phyloP scores from a whole-genome alignment of 2,113 vertebrate species.

The Thunnus maccoyii region DNA sequence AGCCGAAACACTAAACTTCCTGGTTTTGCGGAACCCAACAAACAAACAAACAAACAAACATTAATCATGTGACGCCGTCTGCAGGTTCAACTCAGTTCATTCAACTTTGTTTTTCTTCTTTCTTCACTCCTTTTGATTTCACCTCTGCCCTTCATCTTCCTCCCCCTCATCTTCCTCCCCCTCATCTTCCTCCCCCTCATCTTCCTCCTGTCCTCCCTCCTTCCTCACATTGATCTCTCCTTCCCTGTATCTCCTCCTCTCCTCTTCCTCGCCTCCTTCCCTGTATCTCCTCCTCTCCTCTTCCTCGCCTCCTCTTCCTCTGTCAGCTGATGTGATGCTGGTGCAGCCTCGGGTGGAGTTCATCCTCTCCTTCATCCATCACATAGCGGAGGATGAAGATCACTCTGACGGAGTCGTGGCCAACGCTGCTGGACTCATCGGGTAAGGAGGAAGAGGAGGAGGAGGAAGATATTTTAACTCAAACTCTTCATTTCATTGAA shows the following conservation, averaged over 20 bases:
- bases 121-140: too few species aligned
- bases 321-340: slow-evolving; percentile 95
- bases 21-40: slow-evolving; percentile 81
- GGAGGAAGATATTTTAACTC: too few species aligned
- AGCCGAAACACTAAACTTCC: neutral
- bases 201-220: neutral
- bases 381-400: slow-evolving; percentile 97
- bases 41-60: neutral
- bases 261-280: too few species aligned
- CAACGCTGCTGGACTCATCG: slow-evolving; percentile 94
- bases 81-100: too few species aligned
- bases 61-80: neutral
- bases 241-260: neutral
- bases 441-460: slow-evolving; percentile 78
- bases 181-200: too few species aligned
- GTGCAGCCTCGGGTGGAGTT: slow-evolving; percentile 98
- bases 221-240: too few species aligned
- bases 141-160: too few species aligned
- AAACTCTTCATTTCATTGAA: too few species aligned
- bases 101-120: too few species aligned
- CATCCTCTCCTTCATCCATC: slow-evolving; percentile 98
- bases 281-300: neutral
- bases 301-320: neutral
- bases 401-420: slow-evolving; percentile 96
- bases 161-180: too few species aligned